These are phyloP conservation scores for Volucella inanis DNA, from an alignment of 2,888 invertebrate genomes.

Conservation along the genomic window DNA sequence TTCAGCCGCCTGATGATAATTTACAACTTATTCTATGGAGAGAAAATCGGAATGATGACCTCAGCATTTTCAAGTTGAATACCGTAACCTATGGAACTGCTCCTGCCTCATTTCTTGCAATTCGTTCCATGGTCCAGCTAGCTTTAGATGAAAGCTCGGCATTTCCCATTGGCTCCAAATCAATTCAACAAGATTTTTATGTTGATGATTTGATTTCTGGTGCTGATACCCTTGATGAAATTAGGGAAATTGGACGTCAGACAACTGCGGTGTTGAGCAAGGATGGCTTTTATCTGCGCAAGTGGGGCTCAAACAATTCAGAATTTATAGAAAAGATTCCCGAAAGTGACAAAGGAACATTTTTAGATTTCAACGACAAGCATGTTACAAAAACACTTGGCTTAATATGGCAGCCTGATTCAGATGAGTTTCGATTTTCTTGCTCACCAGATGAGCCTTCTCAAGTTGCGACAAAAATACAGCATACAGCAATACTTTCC, in stretches of 20 bases:
- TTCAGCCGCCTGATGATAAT: too few relatives aligned
- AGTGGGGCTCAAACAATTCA: slow-evolving; percentile 7
- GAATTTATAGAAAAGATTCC: background rate
- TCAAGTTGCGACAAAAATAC: background rate
- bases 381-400: too few relatives aligned
- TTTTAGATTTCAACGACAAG: too few relatives aligned
- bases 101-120: background rate
- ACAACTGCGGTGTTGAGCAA: background rate
- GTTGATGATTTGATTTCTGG: slow-evolving; percentile 9
- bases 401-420: too few relatives aligned
- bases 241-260: slow-evolving; percentile 5
- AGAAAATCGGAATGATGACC: slow-evolving; percentile 1
- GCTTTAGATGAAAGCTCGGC: too few relatives aligned
- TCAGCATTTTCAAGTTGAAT: background rate
- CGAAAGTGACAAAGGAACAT: too few relatives aligned
- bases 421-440: too few relatives aligned
- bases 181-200: slow-evolving; percentile 15
- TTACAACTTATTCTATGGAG: too few relatives aligned
- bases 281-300: slow-evolving; percentile 3
- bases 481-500: background rate
- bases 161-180: background rate
- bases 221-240: slow-evolving; percentile 4
- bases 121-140: too few relatives aligned
- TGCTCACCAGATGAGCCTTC: too few relatives aligned
- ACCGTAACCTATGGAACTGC: too few relatives aligned